These are phyloP conservation scores for Lindbergichthys nudifrons DNA, from an alignment of 2,797 vertebrate species.

Conservation along the genomic window DNA sequence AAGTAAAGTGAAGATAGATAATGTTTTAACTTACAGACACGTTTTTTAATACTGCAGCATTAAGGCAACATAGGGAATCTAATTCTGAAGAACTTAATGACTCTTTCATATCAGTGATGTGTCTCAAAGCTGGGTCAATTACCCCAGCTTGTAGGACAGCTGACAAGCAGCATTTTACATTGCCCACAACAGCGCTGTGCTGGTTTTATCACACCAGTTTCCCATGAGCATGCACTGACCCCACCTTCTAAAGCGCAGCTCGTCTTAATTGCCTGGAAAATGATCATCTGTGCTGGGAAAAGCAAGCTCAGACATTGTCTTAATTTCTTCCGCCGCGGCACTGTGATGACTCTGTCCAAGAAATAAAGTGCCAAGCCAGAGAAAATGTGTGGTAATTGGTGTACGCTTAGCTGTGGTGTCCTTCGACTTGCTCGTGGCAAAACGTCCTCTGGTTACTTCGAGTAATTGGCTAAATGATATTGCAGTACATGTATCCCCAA, in stretches of 20 bases:
- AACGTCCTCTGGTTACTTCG: slow-evolving; percentile 56
- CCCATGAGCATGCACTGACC: slow-evolving; percentile 73
- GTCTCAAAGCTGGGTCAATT: slow-evolving; percentile 74
- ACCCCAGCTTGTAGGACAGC: slow-evolving; percentile 78
- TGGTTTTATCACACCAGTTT: slow-evolving; percentile 60
- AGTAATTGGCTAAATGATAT: slow-evolving; percentile 59
- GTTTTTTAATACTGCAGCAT: slow-evolving; percentile 32
- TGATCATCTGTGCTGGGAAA: slow-evolving; percentile 75
- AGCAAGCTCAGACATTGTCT: slow-evolving; percentile 63
- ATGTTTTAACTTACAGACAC: not conserved
- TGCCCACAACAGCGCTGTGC: slow-evolving; percentile 58
- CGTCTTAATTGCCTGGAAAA: slow-evolving; percentile 82
- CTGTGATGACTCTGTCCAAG: slow-evolving; percentile 61
- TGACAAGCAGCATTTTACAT: slow-evolving; percentile 75
- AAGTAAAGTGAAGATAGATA: slow-evolving; percentile 10
- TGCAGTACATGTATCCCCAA: slow-evolving; percentile 25
- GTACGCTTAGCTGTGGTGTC: slow-evolving; percentile 53
- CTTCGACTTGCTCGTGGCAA: slow-evolving; percentile 65
- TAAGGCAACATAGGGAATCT: slow-evolving; percentile 38
- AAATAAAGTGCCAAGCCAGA: slow-evolving; percentile 69
- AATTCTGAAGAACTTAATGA: slow-evolving; percentile 66
- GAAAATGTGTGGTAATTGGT: slow-evolving; percentile 76
- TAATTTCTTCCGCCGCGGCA: slow-evolving; percentile 63
- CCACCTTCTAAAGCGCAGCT: slow-evolving; percentile 61
- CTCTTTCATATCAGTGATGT: slow-evolving; percentile 69